A percentile compares a stretch with the other conserved stretches of the same genome.
Conservation (phyloP, 1,140 invertebrate genomes). For the Calliphora vicina region DNA sequence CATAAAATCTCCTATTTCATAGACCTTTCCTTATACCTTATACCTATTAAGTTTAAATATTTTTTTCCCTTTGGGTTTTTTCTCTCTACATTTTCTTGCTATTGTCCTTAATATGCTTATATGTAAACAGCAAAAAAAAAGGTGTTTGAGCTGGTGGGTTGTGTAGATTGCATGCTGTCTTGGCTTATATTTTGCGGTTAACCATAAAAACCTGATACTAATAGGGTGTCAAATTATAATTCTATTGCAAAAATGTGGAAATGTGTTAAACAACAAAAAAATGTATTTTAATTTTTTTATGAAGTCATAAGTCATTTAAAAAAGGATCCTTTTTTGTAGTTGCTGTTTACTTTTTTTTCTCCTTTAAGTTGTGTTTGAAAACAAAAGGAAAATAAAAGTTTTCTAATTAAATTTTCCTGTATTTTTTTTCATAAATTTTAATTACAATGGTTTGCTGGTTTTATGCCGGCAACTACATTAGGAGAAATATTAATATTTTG, state of each 20-base stretch:
- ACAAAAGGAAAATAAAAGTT: neutral
- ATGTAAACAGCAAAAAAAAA: neutral
- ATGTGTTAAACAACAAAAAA: neutral
- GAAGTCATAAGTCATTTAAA: neutral
- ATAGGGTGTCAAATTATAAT: slow-evolving; percentile 27
- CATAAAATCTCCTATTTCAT: slow-evolving; percentile 17
- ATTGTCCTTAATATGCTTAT: neutral
- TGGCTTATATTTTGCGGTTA: slow-evolving; percentile 25
- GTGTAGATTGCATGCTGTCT: neutral
- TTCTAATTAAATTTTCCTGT: neutral
- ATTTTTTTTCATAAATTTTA: neutral
- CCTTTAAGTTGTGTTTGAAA: neutral
- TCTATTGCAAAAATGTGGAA: slow-evolving; percentile 17
- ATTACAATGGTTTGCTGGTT: too few relatives aligned
- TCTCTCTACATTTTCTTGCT: neutral
- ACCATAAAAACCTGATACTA: slow-evolving; percentile 31
- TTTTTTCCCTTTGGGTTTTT: too few relatives aligned
- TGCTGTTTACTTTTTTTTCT: neutral
- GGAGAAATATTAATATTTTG: too few relatives aligned
- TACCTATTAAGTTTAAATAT: neutral
- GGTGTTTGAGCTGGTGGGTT: neutral
- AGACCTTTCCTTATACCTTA: neutral
- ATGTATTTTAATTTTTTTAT: neutral
- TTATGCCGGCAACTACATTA: neutral
- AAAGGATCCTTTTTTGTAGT: neutral